These are phyloP conservation scores for Tenthredo notha DNA, from an alignment of 2,888 invertebrate species.

Conservation along the genomic window DNA sequence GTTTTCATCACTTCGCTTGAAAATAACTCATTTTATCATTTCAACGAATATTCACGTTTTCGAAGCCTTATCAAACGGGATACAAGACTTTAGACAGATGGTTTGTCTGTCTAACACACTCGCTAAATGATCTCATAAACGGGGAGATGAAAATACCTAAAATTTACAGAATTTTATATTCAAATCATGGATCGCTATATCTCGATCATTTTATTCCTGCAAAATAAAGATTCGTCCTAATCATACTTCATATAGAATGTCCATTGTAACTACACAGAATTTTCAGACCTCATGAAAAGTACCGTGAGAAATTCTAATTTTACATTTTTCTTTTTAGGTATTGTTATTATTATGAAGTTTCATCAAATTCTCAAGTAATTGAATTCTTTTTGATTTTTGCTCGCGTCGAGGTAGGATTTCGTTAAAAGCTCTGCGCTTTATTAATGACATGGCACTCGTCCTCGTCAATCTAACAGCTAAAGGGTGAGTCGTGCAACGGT, in stretches of 20 bases:
- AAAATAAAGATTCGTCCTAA: background rate
- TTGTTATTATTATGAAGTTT: background rate
- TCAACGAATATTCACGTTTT: too few species aligned
- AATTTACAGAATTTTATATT: too few species aligned
- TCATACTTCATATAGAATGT: background rate
- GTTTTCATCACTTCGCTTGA: too few species aligned
- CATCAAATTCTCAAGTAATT: background rate
- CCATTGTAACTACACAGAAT: background rate
- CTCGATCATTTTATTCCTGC: too few species aligned
- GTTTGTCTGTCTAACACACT: too few species aligned
- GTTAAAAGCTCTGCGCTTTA: conserved; percentile 4
- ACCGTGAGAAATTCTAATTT: background rate
- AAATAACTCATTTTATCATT: too few species aligned
- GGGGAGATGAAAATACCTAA: too few species aligned
- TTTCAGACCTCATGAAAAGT: background rate
- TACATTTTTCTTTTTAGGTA: background rate
- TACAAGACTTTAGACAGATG: too few species aligned
- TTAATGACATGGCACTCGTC: conserved; percentile 19
- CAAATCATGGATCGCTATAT: too few species aligned
- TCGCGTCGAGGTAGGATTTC: background rate
- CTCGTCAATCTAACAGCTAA: background rate
- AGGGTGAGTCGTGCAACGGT: background rate
- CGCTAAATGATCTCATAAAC: too few species aligned
- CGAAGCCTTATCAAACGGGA: too few species aligned
- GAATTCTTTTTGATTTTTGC: background rate